Evolutionary conservation across 2,888 invertebrate species (phyloP).

Genomic region (Cheilosia vernalis): DNA sequence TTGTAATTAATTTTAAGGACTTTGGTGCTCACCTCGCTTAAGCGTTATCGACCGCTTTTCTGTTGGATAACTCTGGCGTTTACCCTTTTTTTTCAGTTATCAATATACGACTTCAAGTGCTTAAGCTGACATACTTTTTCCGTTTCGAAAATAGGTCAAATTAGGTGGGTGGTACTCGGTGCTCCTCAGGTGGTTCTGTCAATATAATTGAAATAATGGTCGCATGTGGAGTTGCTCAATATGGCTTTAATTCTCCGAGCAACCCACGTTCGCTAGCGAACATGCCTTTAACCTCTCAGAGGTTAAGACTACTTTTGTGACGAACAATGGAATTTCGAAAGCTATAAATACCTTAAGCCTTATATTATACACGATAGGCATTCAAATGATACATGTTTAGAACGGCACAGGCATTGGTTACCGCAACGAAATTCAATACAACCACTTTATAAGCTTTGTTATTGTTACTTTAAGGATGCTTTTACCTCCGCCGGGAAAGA

Average conservation of each 20-base stretch:
- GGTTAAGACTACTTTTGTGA: not conserved
- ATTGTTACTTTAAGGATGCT: constrained; percentile 38
- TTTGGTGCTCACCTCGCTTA: not conserved
- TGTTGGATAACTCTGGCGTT: not conserved
- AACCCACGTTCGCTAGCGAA: not conserved
- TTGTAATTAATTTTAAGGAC: constrained; percentile 22
- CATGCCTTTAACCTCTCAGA: constrained; percentile 18
- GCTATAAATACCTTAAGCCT: constrained; percentile 53
- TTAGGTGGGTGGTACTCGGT: constrained; percentile 15
- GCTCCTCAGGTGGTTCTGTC: constrained; percentile 65
- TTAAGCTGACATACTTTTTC: constrained; percentile 44
- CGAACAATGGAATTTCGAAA: constrained; percentile 34
- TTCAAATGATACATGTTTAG: constrained; percentile 53
- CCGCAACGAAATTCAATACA: constrained; percentile 29
- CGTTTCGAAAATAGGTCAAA: constrained; percentile 56
- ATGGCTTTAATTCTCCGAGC: constrained; percentile 3
- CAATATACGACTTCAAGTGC: constrained; percentile 10
- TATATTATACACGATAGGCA: constrained; percentile 6
- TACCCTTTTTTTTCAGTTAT: constrained; percentile 23
- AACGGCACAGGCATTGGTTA: constrained; percentile 7
- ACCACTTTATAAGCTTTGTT: constrained; percentile 22
- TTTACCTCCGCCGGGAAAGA: constrained; percentile 15
- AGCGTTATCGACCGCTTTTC: not conserved
- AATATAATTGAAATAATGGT: constrained; percentile 45
- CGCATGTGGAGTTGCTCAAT: constrained; percentile 35